A percentile compares a stretch with the other conserved stretches of the same genome.
phyloP scores from a whole-genome alignment of 2,113 vertebrate genomes.

The Antigone vipio region DNA sequence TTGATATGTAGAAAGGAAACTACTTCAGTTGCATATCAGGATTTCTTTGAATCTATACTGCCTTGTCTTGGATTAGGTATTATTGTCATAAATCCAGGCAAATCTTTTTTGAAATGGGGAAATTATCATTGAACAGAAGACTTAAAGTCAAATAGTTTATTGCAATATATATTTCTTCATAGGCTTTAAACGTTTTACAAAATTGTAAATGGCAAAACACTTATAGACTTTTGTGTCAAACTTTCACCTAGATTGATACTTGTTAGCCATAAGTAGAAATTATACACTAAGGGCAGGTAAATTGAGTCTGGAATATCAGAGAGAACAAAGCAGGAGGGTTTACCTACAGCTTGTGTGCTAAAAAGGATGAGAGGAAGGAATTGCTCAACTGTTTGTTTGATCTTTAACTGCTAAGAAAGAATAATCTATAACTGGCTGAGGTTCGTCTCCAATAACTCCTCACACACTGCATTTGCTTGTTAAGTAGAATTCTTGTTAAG shows the following conservation, averaged over 20 bases:
- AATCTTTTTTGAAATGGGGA: neutral
- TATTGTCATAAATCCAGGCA: neutral
- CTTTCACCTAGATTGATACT: neutral
- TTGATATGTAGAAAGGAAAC: neutral
- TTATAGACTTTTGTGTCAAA: neutral
- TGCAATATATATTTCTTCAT: neutral
- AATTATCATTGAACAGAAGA: neutral
- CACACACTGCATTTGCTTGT: neutral
- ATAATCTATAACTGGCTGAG: neutral
- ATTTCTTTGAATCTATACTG: neutral
- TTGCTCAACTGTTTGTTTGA: neutral
- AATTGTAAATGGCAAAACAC: neutral
- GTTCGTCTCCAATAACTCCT: neutral
- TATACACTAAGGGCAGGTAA: neutral
- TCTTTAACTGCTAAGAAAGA: neutral
- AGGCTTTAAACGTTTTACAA: neutral
- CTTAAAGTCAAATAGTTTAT: neutral
- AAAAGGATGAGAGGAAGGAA: neutral
- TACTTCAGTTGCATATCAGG: neutral
- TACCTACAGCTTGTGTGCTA: neutral
- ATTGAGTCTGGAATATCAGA: neutral
- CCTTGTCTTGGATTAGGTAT: neutral
- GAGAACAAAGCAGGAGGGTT: neutral
- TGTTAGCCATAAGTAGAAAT: neutral
- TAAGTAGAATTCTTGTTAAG: neutral